These are phyloP conservation scores for Camelus dromedarius DNA, from an alignment of 2,113 vertebrate species.

Conservation along the genomic window DNA sequence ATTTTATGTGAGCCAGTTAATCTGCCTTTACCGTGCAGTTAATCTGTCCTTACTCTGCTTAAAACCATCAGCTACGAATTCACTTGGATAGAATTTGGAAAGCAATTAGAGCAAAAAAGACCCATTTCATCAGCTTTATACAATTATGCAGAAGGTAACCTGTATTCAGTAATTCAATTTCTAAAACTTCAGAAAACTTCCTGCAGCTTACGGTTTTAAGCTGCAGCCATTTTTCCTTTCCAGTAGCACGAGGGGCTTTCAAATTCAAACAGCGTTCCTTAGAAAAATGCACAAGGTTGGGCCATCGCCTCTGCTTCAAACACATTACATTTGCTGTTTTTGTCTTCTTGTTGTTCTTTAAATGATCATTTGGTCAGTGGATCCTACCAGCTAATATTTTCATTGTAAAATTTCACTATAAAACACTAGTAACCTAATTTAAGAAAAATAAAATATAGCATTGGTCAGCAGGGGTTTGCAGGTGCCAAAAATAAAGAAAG, in stretches of 20 bases:
- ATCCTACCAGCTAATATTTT: background rate
- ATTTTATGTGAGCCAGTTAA: conserved; percentile 40
- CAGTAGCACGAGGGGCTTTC: background rate
- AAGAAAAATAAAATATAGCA: background rate
- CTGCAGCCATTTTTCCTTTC: background rate
- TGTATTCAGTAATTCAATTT: conserved; percentile 39
- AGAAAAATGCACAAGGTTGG: background rate
- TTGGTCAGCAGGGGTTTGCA: background rate
- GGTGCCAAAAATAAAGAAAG: conserved; percentile 23
- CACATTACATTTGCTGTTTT: background rate
- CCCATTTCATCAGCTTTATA: conserved; percentile 34
- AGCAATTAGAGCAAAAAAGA: conserved; percentile 52
- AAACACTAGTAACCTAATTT: background rate
- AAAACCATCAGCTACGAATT: conserved; percentile 58
- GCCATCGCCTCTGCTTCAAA: background rate
- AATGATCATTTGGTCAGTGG: background rate
- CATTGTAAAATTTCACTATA: background rate
- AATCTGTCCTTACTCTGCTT: conserved; percentile 40
- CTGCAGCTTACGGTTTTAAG: background rate
- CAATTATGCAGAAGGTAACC: background rate
- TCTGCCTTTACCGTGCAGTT: conserved; percentile 13
- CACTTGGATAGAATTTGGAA: conserved; percentile 53
- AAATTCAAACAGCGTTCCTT: background rate
- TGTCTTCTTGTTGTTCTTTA: background rate
- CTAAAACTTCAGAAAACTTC: conserved; percentile 10